phyloP scores from a whole-genome alignment of 2,113 vertebrate genomes.

The Dicrurus megarhynchus region DNA sequence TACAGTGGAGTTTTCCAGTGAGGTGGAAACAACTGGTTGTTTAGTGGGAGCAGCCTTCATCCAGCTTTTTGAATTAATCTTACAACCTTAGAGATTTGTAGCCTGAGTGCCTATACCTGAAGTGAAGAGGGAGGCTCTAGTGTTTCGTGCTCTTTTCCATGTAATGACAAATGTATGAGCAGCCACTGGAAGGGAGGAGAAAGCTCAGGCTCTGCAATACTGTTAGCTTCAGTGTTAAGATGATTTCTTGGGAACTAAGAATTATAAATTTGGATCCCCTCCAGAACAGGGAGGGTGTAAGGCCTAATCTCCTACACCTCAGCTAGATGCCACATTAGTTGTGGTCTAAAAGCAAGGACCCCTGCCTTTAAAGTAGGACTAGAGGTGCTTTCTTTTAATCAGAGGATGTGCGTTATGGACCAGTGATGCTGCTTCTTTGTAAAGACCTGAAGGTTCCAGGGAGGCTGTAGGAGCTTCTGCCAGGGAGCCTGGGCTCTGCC shows the following conservation, averaged over 20 bases:
- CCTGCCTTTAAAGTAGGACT: not conserved
- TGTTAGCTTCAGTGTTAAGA: not conserved
- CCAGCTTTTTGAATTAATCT: not conserved
- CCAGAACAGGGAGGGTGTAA: not conserved
- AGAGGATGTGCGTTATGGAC: not conserved
- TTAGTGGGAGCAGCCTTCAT: not conserved
- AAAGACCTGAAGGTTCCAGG: not conserved
- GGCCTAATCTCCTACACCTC: not conserved
- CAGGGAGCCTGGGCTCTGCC: not conserved
- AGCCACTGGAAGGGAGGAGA: not conserved
- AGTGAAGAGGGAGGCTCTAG: not conserved
- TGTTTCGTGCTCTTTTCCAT: not conserved
- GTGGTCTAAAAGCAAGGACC: not conserved
- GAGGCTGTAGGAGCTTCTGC: not conserved
- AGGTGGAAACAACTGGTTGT: not conserved
- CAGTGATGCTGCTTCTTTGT: not conserved
- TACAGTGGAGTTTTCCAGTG: not conserved
- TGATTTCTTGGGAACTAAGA: not conserved
- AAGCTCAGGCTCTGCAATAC: not conserved
- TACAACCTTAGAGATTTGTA: not conserved
- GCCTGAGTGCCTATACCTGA: not conserved
- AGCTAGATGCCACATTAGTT: not conserved
- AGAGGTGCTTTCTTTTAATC: not conserved
- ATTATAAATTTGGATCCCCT: not conserved
- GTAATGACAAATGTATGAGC: not conserved